Evolutionary conservation across 2,113 vertebrate species (phyloP).

Genomic region (Sceloporus undulatus): DNA sequence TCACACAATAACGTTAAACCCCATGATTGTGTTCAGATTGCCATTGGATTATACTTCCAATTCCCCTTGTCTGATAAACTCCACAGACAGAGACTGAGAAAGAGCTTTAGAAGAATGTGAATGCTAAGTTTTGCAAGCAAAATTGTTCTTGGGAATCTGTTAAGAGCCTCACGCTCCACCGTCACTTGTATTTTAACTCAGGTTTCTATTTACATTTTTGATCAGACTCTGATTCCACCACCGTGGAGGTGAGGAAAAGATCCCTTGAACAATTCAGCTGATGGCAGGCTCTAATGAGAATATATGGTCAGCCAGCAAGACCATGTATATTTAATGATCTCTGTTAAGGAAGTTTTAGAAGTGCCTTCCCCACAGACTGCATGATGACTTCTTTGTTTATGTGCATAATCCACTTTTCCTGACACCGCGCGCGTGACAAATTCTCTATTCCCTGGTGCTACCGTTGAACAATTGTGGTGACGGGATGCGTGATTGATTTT

Average conservation of each 20-base stretch:
- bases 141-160: background rate
- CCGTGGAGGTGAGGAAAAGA: conserved; percentile 25
- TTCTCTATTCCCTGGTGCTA: background rate
- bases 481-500: background rate
- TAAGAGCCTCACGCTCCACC: background rate
- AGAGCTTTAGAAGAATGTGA: background rate
- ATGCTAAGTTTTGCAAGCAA: background rate
- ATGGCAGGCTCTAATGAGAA: conserved; percentile 68
- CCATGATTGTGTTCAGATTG: too few relatives aligned
- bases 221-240: background rate
- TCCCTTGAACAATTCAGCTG: conserved; percentile 45
- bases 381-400: conserved; percentile 72
- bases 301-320: conserved; percentile 69
- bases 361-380: conserved; percentile 61
- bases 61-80: too few relatives aligned
- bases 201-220: background rate
- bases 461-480: background rate
- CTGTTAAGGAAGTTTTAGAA: conserved; percentile 76
- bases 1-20: too few relatives aligned
- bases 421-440: background rate
- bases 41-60: too few relatives aligned
- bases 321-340: conserved; percentile 71
- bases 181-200: background rate
- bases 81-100: too few relatives aligned
- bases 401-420: conserved; percentile 52